Base-by-base conservation (phyloP, 2,888 invertebrate genomes). In the Lamellibrachia satsuma region DNA sequence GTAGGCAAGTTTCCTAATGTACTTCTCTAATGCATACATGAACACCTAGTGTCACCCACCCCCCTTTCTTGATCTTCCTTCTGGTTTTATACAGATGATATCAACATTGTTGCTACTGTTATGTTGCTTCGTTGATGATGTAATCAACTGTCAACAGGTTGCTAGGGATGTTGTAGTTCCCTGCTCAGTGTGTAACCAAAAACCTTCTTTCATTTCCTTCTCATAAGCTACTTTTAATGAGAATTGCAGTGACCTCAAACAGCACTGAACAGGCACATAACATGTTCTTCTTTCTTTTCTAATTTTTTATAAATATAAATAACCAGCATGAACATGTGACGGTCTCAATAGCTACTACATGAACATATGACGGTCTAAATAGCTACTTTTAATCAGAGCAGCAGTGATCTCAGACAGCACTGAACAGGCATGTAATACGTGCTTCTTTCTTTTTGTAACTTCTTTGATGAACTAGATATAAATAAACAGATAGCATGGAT, bases 401-500 rank as follows among this genome's bases (percentile, higher is more conserved):
- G 75, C 75, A 75, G 75, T 75, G 75, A 75, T 75, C 75, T 75
- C 75, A 75, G n/a, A 75, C 75, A 75, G 75, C 22, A 75, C 75
- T 75, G 75, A 75, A 75, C 75, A 75, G 11, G 75, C 75, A 75
- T n/a, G n/a, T 75, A 75, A 15, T 75, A 15, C n/a, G 75, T 15
- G 15, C 75, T 3, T 6, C 75, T 75, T 75, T 75, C 75, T 75
- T 75, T 75, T 22, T n/a, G 39, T 3, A 75, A 75, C 75, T 75
- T 75, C 75, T 75, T 75, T 39, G 39, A 39, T 39, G 39, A 39
- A 39, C n/a, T 75, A 22, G n/a, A 75, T 75, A 75, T 75, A n/a
- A 9, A 55, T 75, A 22, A 75, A 75, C n/a, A 75, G 75, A 39
- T 39, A 39, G 39, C 39, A 39, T 39, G 39, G 39, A 39, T 39